Evolutionary conservation across 2,888 invertebrate species (phyloP), one percentile per base, ranked within the genome.

Genomic region (Catocala fraxini): DNA sequence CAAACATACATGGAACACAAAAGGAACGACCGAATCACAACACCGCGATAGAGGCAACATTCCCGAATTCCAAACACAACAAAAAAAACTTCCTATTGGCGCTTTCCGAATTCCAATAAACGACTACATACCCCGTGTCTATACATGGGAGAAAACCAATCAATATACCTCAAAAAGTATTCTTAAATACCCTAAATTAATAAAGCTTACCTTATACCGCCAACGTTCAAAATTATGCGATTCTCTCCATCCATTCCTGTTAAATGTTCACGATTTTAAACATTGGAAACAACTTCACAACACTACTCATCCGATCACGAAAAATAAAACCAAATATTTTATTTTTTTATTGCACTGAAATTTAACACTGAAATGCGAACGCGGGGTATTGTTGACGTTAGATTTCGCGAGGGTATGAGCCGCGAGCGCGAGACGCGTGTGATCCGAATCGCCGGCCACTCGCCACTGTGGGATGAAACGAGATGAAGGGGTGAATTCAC

Each of bases 221-320:
- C 98, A 87, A 98, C 98, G 95, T 98, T 98, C 87, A 98, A 95
- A 89, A 98, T 97, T 84, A 98, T 98, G 86, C 98, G 96, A 92
- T 98, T 98, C 95, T 98, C 98, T 76, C 97, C 97, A 96, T 98
- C 98, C 97, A 97, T 97, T 81, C 81, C 89, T 85, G 85, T 79
- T 84, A 77, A 83, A 64, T 66, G 73, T 77, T 75, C 82, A 77
- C 78, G 73, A 76, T 59, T 60, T 73, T 72, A 76, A 70, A 82
- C 85, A 86, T 84, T 84, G 79, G 80, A 81, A 80, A 75, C 65
- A 61, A 68, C 62, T 68, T 72, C 77, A 79, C 77, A 83, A 85
- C 82, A 83, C 72, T 83, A 79, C 79, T 70, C 70, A 67, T 68
- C 73, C 70, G 65, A 81, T 74, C 82, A 87, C 83, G 35, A 39